Base-by-base conservation (phyloP, 2,797 vertebrate species). In the Sebastes umbrosus region DNA sequence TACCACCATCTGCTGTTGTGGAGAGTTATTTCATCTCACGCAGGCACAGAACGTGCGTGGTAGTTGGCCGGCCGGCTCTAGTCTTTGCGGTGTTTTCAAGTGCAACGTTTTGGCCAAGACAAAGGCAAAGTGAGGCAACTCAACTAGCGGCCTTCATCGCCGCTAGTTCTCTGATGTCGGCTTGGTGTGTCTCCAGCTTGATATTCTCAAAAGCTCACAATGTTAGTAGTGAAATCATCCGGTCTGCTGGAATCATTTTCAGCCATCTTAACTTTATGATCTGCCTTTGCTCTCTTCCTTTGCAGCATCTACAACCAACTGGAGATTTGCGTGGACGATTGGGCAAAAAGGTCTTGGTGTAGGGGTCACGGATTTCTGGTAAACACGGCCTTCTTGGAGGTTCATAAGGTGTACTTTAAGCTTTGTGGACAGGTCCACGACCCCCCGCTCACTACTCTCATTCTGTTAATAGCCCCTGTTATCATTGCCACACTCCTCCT, bases 361-460 rank as follows among this genome's bases (percentile, higher is more conserved):
- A 29, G 0, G 0, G 60, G 89, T 13, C 32, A 65, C 0, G 20
- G 24, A 3, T 83, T 59, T n/a, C 72, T 94, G 75, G 70, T 58
- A 16, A 90, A 95, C 20, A 0, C 84, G 1, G 3, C 94, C 55
- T 95, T 94, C 86, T 20, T 95, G 75, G 62, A 88, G 13, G 81
- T 96, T 69, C 96, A 96, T 64, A 25, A 57, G 20, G 75, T 8
- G 1, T 96, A 92, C 80, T 96, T 95, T 60, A 73, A 39, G 0
- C 72, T 69, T 25, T 96, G 96, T n/a, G 68, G 72, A 20, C 60
- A 34, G 16, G 20, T 91, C 66, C 72, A 52, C 0, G 93, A 96
- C 75, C 95, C 95, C 5, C 88, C 88, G 0, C 4, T 90, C n/a
- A 22, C 11, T 22, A 79, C 79, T 14, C 65, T 93, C 2, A 29